phyloP scores from a whole-genome alignment of 2,888 invertebrate genomes.

The Cephus nigrinus region DNA sequence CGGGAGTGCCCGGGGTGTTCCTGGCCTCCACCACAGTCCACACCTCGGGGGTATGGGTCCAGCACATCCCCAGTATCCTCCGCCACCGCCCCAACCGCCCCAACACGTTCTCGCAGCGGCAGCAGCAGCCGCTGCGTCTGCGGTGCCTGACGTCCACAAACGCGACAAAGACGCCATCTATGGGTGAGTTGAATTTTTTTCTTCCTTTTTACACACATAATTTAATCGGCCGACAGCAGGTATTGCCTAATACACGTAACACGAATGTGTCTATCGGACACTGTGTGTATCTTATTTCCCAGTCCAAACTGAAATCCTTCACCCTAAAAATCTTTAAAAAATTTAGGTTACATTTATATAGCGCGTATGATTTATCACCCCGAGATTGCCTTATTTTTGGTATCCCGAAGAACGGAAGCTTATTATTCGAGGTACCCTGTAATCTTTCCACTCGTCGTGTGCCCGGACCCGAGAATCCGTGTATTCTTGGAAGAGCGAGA shows the following conservation, averaged over 20 bases:
- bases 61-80: conserved; percentile 80
- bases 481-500: conserved; percentile 8
- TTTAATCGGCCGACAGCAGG: neutral
- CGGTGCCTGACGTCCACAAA: conserved; percentile 91
- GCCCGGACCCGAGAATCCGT: conserved; percentile 28
- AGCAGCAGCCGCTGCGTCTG: conserved; percentile 68
- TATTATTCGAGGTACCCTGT: conserved; percentile 63
- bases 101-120: conserved; percentile 87
- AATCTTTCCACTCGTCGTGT: conserved; percentile 60
- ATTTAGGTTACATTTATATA: neutral
- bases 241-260: neutral
- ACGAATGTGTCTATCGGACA: neutral
- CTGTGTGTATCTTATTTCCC: neutral
- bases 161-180: conserved; percentile 98
- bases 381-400: conserved; percentile 58
- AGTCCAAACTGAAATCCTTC: neutral
- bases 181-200: conserved; percentile 79
- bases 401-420: conserved; percentile 61
- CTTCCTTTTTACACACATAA: neutral
- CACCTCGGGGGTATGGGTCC: conserved; percentile 70
- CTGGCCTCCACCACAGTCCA: conserved; percentile 72
- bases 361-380: conserved; percentile 56
- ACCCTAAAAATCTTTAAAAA: neutral
- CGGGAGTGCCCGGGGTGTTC: conserved; percentile 73
- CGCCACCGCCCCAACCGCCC: conserved; percentile 70